Evolutionary conservation across 2,888 invertebrate species (phyloP).

Genomic region (Cotesia congregata): DNA sequence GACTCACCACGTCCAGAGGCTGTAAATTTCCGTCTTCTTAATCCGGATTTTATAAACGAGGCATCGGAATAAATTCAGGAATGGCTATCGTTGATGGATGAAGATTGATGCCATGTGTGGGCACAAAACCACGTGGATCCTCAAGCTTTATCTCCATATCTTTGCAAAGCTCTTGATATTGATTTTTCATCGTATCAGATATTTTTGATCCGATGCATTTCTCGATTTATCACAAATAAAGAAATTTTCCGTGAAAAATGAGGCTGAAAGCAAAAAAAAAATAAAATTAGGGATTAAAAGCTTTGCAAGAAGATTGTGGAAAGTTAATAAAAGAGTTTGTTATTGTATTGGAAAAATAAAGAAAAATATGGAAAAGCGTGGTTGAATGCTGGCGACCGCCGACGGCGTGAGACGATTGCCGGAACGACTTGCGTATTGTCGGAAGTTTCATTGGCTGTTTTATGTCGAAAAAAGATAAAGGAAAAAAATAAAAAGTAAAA

Average conservation of each 20-base stretch:
- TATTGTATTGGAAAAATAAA: background rate
- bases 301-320: background rate
- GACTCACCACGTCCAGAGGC: background rate
- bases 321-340: background rate
- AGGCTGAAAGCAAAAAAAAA: background rate
- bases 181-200: background rate
- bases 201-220: background rate
- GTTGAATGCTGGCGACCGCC: constrained; percentile 18
- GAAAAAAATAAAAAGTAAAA: constrained; percentile 8
- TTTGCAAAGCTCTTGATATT: background rate
- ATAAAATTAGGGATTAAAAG: background rate
- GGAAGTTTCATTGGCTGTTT: constrained; percentile 53
- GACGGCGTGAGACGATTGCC: constrained; percentile 31
- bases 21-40: background rate
- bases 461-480: constrained; percentile 44
- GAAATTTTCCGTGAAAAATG: background rate
- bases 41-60: background rate
- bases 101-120: constrained; percentile 61
- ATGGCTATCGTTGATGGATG: constrained; percentile 62
- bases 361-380: background rate
- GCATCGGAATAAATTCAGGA: background rate
- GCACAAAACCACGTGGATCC: constrained; percentile 20
- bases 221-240: background rate
- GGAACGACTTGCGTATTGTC: constrained; percentile 38
- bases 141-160: background rate